These are phyloP conservation scores for Polydrusus cervinus DNA, from an alignment of 2,888 invertebrate genomes.

Conservation along the genomic window DNA sequence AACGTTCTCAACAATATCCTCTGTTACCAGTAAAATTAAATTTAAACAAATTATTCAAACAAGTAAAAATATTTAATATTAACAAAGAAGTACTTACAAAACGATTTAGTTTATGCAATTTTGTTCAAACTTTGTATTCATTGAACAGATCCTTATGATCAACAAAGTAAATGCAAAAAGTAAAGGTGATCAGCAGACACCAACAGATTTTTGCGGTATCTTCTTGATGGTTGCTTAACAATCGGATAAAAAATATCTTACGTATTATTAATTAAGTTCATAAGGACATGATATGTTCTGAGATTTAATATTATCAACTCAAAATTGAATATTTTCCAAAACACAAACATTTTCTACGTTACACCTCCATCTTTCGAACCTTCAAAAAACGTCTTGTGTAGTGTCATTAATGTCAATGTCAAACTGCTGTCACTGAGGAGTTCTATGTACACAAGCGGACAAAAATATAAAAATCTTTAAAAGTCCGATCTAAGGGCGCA, in stretches of 20 bases:
- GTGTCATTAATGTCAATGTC: slow-evolving; percentile 9
- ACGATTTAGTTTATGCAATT: slow-evolving; percentile 40
- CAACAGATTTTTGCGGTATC: slow-evolving; percentile 22
- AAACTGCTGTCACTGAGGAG: neutral
- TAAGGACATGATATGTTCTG: slow-evolving; percentile 15
- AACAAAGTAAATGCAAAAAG: slow-evolving; percentile 25
- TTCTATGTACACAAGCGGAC: neutral
- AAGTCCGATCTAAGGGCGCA: neutral
- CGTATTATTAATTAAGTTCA: slow-evolving; percentile 17
- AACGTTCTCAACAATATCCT: neutral
- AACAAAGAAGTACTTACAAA: slow-evolving; percentile 22
- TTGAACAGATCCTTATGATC: slow-evolving; percentile 29
- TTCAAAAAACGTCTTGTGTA: slow-evolving; percentile 21
- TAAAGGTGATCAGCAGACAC: slow-evolving; percentile 28
- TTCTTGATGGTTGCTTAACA: neutral
- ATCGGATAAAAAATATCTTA: slow-evolving; percentile 16
- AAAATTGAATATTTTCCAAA: slow-evolving; percentile 27
- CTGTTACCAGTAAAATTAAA: neutral
- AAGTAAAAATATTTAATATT: neutral
- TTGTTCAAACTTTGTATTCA: slow-evolving; percentile 32
- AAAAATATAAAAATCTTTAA: neutral
- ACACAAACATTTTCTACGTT: slow-evolving; percentile 40
- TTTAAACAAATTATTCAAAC: neutral
- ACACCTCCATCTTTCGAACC: slow-evolving; percentile 42
- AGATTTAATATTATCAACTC: slow-evolving; percentile 29